A percentile compares a stretch with the other conserved stretches of the same genome.
These are phyloP conservation scores for Lanistes nyassanus DNA, from an alignment of 1,140 invertebrate genomes.

Conservation along the genomic window DNA sequence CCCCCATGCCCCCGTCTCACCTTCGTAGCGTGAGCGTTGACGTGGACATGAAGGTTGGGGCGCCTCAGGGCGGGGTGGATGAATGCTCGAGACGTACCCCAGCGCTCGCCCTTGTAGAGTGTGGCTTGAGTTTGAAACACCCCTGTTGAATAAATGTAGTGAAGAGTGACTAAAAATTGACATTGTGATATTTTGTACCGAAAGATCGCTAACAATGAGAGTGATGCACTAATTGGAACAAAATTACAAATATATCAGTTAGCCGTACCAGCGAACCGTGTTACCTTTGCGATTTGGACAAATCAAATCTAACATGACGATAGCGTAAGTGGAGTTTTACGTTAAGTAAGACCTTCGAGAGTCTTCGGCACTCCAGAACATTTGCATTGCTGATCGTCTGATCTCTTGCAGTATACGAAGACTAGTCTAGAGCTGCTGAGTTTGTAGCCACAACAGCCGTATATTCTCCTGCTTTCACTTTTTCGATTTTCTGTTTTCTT, in stretches of 20 bases:
- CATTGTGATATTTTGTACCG: not conserved
- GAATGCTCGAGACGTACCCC: constrained; percentile 47
- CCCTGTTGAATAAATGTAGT: constrained; percentile 27
- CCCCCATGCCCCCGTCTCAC: constrained; percentile 20
- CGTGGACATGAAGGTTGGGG: constrained; percentile 50
- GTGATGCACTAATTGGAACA: not conserved
- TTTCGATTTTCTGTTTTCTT: no score
- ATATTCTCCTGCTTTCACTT: no score
- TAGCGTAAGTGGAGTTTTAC: no score
- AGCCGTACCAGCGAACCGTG: no score
- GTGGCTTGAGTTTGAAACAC: constrained; percentile 40
- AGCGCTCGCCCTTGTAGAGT: constrained; percentile 40
- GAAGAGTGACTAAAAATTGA: not conserved
- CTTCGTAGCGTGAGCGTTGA: constrained; percentile 47
- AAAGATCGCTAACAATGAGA: not conserved
- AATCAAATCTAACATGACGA: no score
- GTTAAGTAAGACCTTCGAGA: no score
- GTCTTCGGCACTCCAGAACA: no score
- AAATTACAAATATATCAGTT: not conserved
- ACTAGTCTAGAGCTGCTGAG: no score
- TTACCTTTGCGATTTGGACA: no score
- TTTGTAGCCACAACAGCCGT: no score
- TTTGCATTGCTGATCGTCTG: not conserved
- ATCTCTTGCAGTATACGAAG: not conserved
- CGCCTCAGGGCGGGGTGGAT: constrained; percentile 46